phyloP scores from a whole-genome alignment of 2,113 vertebrate genomes.

The Thunnus thynnus region DNA sequence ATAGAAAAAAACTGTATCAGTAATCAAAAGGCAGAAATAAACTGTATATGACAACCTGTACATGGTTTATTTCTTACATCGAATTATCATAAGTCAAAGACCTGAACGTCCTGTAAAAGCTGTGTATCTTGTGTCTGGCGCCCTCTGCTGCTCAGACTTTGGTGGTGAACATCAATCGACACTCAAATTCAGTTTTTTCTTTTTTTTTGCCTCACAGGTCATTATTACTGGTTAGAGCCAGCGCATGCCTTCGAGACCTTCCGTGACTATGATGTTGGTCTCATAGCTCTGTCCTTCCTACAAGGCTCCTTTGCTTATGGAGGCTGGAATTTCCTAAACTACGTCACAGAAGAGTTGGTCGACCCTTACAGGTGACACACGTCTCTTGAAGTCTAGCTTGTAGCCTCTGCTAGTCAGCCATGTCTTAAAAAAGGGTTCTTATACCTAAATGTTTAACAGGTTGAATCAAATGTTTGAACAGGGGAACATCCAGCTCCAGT shows the following conservation, averaged over 20 bases:
- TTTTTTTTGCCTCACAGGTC: constrained; percentile 71
- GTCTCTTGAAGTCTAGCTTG: no score
- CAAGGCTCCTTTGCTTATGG: constrained; percentile 91
- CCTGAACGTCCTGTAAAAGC: no score
- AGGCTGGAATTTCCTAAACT: constrained; percentile 92
- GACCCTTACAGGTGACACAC: constrained; percentile 84
- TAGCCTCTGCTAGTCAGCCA: no score
- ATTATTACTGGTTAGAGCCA: constrained; percentile 89
- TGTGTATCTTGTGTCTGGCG: not conserved
- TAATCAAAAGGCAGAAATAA: no score
- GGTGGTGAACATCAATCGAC: no score
- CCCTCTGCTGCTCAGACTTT: constrained; percentile 47
- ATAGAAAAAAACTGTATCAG: no score
- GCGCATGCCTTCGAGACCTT: constrained; percentile 86
- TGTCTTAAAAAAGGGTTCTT: no score
- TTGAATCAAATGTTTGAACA: not conserved
- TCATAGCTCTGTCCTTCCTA: constrained; percentile 87
- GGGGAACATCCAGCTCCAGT: no score
- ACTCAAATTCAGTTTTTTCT: no score
- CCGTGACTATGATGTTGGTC: constrained; percentile 83
- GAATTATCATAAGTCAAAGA: no score
- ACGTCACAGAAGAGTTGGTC: constrained; percentile 90
- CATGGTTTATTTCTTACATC: no score
- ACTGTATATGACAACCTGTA: no score
- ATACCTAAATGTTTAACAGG: not conserved